Evolutionary conservation across 2,113 vertebrate species (phyloP), one percentile per base, ranked within the genome.

Genomic region (Scalopus aquaticus): DNA sequence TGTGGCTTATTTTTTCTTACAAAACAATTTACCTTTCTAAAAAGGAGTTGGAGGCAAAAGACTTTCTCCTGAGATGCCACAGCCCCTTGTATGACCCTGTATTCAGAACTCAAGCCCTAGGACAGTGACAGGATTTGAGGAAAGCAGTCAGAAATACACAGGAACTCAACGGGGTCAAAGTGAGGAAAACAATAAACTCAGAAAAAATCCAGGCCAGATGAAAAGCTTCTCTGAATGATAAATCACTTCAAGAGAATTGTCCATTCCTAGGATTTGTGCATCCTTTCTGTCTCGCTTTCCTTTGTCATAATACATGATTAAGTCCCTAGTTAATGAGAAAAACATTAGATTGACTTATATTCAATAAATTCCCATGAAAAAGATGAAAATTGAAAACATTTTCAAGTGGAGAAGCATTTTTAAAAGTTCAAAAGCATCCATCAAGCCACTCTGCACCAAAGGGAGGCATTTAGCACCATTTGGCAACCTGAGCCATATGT

Each of bases 261-360:
- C 72, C 39, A 22, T 74, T 80, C 54, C 42, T 32, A 32, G 42
- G 39, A 96, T 82, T 16, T 39, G 30, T 77, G 62, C 70, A 82
- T 93, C 65, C 19, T 90, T 90, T 81, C 62, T 42, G 42, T 54
- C 54, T 80, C 80, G 91, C 85, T 95, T 92, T 94, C 54, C n/a
- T 96, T 92, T 96, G 85, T 76, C 73, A 65, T 90, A 67, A 51
- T 91, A 74, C 77, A 73, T 74, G 60, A 95, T 81, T 84, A 84
- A 90, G 72, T 87, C 42, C 56, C 65, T 58, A 67, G 84, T 37
- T 93, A 96, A 95, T 93, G 54, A 96, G 92, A 94, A 96, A 91
- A 97, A 97, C 88, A 92, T 92, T 87, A 76, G 30, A 93, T 65
- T 96, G 89, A 73, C n/a, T 85, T 76, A 91, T 39, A 37, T 85